Conservation (phyloP, 2,888 invertebrate genomes). For the Cantharis rustica region DNA sequence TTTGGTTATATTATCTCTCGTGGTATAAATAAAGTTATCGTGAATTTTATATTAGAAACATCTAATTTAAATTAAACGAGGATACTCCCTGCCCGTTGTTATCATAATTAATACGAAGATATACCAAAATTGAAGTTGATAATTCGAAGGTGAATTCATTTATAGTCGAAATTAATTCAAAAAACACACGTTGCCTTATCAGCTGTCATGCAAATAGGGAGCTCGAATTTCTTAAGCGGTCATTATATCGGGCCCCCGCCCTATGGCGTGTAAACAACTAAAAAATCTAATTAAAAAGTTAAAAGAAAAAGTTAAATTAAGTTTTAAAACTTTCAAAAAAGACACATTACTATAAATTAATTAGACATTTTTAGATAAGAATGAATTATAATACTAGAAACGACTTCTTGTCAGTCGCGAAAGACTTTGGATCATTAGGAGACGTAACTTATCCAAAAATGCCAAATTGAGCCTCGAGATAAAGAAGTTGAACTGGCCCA, state of each 20-base stretch:
- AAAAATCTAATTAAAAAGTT: conserved; percentile 3
- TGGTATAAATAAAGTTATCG: neutral
- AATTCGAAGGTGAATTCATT: conserved; percentile 4
- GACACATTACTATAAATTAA: neutral
- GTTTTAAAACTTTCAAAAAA: neutral
- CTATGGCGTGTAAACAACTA: conserved; percentile 10
- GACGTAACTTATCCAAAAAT: neutral
- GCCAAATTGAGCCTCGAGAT: neutral
- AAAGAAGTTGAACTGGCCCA: neutral
- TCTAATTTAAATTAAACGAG: neutral
- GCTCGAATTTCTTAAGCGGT: conserved; percentile 24
- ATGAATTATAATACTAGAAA: neutral
- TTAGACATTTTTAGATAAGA: neutral
- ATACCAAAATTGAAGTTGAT: neutral
- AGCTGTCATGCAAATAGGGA: conserved; percentile 41
- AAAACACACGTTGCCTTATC: conserved; percentile 41
- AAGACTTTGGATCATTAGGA: neutral
- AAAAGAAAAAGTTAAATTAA: neutral
- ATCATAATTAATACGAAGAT: conserved; percentile 1
- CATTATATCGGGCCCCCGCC: conserved; percentile 21
- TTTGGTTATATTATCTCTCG: neutral
- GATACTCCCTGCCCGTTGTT: neutral
- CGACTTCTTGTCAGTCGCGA: neutral
- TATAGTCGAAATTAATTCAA: conserved; percentile 26
- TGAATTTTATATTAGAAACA: neutral